These are phyloP conservation scores for Rhinolophus ferrumequinum DNA, from an alignment of 2,113 vertebrate genomes.

Conservation along the genomic window DNA sequence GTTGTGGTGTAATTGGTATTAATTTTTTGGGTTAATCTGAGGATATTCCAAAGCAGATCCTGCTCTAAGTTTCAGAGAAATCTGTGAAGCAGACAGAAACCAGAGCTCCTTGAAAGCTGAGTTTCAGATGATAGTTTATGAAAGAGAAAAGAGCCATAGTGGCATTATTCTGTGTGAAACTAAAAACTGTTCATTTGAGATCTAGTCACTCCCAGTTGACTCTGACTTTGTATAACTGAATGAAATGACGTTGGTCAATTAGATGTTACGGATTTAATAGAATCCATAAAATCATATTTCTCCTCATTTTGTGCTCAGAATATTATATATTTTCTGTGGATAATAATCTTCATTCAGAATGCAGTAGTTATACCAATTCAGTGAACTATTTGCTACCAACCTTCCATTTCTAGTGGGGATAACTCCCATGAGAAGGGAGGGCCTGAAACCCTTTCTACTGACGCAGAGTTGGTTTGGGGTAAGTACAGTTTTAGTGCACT, in stretches of 20 bases:
- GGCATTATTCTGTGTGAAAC: constrained; percentile 18
- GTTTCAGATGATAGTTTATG: not conserved
- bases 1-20: not conserved
- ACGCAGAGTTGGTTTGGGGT: not conserved
- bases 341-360: constrained; percentile 2
- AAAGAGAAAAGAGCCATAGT: constrained; percentile 13
- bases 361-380: constrained; percentile 39
- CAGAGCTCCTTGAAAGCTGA: not conserved
- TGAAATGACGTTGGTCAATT: constrained; percentile 21
- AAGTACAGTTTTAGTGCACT: not conserved
- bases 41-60: not conserved
- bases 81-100: not conserved
- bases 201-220: not conserved
- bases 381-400: not conserved
- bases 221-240: constrained; percentile 15
- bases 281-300: not conserved
- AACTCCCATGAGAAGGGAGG: not conserved
- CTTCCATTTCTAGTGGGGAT: not conserved
- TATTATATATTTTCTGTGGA: not conserved
- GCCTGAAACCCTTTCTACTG: not conserved
- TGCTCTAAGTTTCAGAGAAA: not conserved
- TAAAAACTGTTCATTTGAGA: constrained; percentile 15
- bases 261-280: not conserved
- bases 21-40: not conserved
- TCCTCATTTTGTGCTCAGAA: not conserved